Evolutionary conservation across 30 jellyfish, hydroid and myxozoan species (phyloP).

Genomic region (Rhopilema esculentum): DNA sequence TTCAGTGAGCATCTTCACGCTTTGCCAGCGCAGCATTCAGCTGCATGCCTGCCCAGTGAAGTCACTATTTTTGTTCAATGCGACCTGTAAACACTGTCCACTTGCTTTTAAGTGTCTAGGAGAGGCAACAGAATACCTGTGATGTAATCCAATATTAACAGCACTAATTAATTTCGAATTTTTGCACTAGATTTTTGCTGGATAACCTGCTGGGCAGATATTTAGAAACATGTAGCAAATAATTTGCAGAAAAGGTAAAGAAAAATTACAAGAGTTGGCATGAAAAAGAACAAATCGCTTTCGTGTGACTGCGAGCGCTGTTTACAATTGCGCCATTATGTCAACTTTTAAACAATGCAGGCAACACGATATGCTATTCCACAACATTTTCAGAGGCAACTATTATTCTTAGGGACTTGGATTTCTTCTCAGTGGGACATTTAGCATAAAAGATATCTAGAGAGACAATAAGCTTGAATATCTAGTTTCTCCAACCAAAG

Average conservation of each 20-base stretch:
- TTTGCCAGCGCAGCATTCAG: slow-evolving; percentile 41
- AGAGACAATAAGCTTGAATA: too few species aligned
- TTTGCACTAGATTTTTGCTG: not conserved
- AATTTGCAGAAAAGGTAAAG: not conserved
- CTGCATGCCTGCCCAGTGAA: slow-evolving; percentile 73
- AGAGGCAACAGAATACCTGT: not conserved
- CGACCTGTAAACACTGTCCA: slow-evolving; percentile 66
- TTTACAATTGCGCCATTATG: too few species aligned
- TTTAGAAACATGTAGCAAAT: not conserved
- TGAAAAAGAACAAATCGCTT: too few species aligned
- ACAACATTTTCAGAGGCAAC: too few species aligned
- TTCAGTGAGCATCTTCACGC: slow-evolving; percentile 75
- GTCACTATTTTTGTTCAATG: slow-evolving; percentile 68
- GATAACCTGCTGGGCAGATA: not conserved
- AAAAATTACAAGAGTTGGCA: not conserved
- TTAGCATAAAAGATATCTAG: too few species aligned
- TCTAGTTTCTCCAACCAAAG: too few species aligned
- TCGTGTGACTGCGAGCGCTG: too few species aligned
- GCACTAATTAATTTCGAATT: slow-evolving; percentile 10
- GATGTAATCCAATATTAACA: slow-evolving; percentile 42
- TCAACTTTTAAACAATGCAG: too few species aligned
- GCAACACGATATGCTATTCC: too few species aligned
- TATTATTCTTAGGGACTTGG: too few species aligned
- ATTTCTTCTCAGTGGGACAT: too few species aligned
- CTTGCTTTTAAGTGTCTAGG: slow-evolving; percentile 7